These are phyloP conservation scores for Coleophora flavipennella DNA, from an alignment of 2,888 invertebrate genomes.

Conservation along the genomic window DNA sequence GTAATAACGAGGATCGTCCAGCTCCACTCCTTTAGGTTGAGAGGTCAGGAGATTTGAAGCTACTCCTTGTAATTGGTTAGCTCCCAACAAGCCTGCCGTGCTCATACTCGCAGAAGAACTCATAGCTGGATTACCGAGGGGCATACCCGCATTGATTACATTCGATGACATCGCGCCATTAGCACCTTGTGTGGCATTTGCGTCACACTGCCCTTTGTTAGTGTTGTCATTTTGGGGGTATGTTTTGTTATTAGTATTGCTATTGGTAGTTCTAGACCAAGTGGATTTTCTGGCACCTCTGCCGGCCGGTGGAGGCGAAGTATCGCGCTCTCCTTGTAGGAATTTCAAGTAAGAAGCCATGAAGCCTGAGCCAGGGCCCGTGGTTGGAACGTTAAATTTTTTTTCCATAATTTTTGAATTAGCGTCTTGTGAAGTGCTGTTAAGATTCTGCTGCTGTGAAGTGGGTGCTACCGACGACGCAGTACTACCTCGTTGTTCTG, in stretches of 20 bases:
- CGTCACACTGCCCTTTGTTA: constrained; percentile 50
- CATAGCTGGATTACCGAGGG: constrained; percentile 50
- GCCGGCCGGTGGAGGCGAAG: constrained; percentile 83
- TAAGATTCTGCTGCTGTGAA: constrained; percentile 63
- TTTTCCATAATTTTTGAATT: constrained; percentile 71
- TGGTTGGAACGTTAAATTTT: constrained; percentile 72
- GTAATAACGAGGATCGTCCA: constrained; percentile 82
- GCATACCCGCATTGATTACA: constrained; percentile 48
- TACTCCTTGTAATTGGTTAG: constrained; percentile 57
- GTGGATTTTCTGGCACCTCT: constrained; percentile 78
- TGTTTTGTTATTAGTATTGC: constrained; percentile 47
- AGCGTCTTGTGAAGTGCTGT: constrained; percentile 63
- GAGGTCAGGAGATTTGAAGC: constrained; percentile 41
- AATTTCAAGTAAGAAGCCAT: constrained; percentile 92
- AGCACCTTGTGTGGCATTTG: constrained; percentile 47
- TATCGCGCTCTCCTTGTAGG: constrained; percentile 85
- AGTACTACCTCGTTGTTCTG: constrained; percentile 72
- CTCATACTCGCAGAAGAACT: constrained; percentile 46
- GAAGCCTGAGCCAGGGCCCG: constrained; percentile 80
- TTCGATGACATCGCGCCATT: constrained; percentile 57
- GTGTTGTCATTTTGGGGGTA: constrained; percentile 47
- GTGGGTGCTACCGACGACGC: constrained; percentile 67
- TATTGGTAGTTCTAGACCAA: constrained; percentile 72
- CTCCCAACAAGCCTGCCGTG: constrained; percentile 56
- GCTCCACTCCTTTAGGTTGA: constrained; percentile 60